Base-by-base conservation (phyloP, 2,888 invertebrate species). In the Pharmacophagus antenor region DNA sequence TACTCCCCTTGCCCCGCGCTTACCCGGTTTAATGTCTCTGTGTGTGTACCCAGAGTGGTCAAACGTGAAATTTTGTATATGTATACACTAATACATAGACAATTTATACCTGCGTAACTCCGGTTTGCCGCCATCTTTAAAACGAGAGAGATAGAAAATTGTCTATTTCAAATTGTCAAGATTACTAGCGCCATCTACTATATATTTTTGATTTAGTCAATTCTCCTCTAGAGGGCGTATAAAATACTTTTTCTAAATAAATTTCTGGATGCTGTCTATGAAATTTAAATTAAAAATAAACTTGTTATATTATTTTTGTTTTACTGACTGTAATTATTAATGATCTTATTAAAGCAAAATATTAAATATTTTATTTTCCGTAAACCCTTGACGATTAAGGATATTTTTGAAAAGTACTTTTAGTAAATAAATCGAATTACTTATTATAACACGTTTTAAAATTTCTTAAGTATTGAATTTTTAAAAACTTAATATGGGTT, bases 31-130 rank as follows among this genome's bases (percentile, higher is more conserved):
- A 67, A 37, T 77, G 63, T 71, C 66, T 51, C 47, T 74, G 89
- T 89, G 86, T 88, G 85, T 69, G 83, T 80, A 77, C 70, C 69
- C 76, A 82, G 82, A 91, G 89, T 88, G 91, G 91, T 90, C 91
- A 90, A 91, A 91, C 91, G 87, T 89, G 91, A 90, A 90, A 89
- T 88, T 87, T 80, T 72, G 79, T 87, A 71, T 77, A 81, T 79
- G 79, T 82, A 84, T 79, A 84, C 83, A 85, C 88, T 59, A 77
- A 84, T 83, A 89, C 89, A 83, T 65, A 61, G 55, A 77, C 65
- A 78, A 57, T 77, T 76, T 80, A 80, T 90, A 90, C 89, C 88
- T 89, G 87, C 84, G 82, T 84, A 84, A 84, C 85, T 84, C 79
- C 84, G 79, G 80, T 80, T 79, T 79, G 84, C 86, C 88, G 89